phyloP scores from a whole-genome alignment of 2,113 vertebrate genomes.

The Illadopsis cleaveri region DNA sequence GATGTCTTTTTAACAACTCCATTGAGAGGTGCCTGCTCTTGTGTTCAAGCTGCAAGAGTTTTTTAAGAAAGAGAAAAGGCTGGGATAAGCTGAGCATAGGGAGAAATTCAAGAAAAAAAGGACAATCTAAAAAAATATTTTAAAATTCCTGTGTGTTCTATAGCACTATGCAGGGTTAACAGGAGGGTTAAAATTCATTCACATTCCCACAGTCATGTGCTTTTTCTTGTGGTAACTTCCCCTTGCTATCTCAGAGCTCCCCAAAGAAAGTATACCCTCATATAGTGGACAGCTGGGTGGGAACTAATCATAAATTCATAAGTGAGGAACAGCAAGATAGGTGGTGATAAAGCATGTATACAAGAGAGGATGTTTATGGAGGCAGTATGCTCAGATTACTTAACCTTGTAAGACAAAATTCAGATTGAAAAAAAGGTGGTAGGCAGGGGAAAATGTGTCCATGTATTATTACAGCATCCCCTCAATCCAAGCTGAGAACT shows the following conservation, averaged over 20 bases:
- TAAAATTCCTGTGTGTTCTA: not conserved
- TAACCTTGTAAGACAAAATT: conserved; percentile 13
- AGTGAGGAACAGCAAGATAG: not conserved
- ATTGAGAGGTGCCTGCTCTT: not conserved
- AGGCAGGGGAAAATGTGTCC: not conserved
- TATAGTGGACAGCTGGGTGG: not conserved
- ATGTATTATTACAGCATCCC: not conserved
- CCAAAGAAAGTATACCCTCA: not conserved
- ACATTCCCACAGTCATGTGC: not conserved
- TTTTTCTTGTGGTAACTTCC: not conserved
- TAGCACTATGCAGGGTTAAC: not conserved
- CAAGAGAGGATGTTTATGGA: not conserved
- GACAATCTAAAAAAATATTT: not conserved
- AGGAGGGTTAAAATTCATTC: not conserved
- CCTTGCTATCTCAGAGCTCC: not conserved
- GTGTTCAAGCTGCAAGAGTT: not conserved
- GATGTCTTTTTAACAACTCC: not conserved
- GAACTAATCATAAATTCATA: not conserved
- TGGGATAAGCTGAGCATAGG: not conserved
- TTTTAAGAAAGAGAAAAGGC: not conserved
- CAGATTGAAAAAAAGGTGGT: not conserved
- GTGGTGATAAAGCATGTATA: not conserved
- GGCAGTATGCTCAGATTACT: not conserved
- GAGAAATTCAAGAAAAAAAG: not conserved
- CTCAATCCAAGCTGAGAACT: not conserved